Evolutionary conservation across 2,797 vertebrate species (phyloP).

Genomic region (Coccyzus lansbergi): DNA sequence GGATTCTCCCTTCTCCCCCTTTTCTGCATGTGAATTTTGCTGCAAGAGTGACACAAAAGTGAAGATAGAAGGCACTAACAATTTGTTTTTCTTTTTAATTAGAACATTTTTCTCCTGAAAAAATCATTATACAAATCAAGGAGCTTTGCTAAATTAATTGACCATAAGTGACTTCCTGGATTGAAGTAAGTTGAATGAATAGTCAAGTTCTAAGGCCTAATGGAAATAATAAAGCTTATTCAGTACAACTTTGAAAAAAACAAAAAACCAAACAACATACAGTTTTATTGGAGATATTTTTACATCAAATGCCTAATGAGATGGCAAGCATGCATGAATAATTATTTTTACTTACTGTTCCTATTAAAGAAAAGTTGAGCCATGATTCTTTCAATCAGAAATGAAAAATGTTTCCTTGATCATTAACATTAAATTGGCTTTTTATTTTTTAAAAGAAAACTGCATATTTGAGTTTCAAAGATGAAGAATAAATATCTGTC

Average conservation of each 20-base stretch:
- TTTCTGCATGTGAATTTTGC: not conserved
- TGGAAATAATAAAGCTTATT: slow-evolving; percentile 71
- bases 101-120: not conserved
- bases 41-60: not conserved
- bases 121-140: slow-evolving; percentile 41
- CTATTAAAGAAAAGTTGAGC: slow-evolving; percentile 65
- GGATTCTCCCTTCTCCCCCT: not conserved
- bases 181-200: slow-evolving; percentile 68
- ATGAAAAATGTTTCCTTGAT: slow-evolving; percentile 53
- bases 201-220: slow-evolving; percentile 71
- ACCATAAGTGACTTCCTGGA: slow-evolving; percentile 51
- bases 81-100: not conserved
- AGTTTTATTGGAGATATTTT: slow-evolving; percentile 65
- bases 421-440: slow-evolving; percentile 66
- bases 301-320: slow-evolving; percentile 71
- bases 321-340: slow-evolving; percentile 67
- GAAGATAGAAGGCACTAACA: not conserved
- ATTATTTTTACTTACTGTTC: slow-evolving; percentile 73
- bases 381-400: slow-evolving; percentile 60
- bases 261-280: slow-evolving; percentile 8
- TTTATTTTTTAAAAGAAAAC: slow-evolving; percentile 46
- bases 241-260: slow-evolving; percentile 47
- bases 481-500: not conserved
- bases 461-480: slow-evolving; percentile 5
- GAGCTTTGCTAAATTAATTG: slow-evolving; percentile 63